These are phyloP conservation scores for Venusia cambrica DNA, from an alignment of 2,888 invertebrate species.

Conservation along the genomic window DNA sequence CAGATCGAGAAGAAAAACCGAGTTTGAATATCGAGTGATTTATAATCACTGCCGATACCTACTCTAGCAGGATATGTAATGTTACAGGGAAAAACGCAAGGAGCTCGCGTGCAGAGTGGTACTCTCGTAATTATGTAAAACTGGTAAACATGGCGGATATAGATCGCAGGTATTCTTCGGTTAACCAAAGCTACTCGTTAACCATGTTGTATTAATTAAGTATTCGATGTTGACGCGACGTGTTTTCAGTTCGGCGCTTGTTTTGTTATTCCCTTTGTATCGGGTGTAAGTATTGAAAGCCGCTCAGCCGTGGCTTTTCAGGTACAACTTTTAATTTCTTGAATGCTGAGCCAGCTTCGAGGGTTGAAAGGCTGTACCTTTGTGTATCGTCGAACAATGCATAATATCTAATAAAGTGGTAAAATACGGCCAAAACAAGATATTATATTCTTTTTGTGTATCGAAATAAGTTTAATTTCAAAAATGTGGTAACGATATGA, in stretches of 20 bases:
- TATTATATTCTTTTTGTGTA: conserved; percentile 30
- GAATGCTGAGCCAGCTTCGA: conserved; percentile 28
- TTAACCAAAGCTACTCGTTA: conserved; percentile 51
- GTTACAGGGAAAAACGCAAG: conserved; percentile 31
- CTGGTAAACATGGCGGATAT: conserved; percentile 30
- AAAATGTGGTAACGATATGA: conserved; percentile 39
- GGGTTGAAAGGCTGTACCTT: conserved; percentile 35
- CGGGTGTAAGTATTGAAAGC: conserved; percentile 17
- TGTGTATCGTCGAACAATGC: conserved; percentile 40
- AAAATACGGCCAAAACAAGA: conserved; percentile 38
- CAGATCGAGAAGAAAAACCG: too few species aligned
- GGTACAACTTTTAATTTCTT: conserved; percentile 33
- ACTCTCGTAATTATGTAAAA: conserved; percentile 24
- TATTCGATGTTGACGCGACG: conserved; percentile 35
- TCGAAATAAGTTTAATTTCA: conserved; percentile 33
- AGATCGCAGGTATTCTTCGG: conserved; percentile 37
- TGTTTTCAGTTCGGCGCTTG: conserved; percentile 36
- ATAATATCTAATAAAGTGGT: conserved; percentile 41
- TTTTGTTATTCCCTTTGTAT: conserved; percentile 19
- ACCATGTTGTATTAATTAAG: conserved; percentile 51
- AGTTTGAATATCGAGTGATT: conserved; percentile 35
- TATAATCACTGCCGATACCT: conserved; percentile 12
- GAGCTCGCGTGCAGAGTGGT: conserved; percentile 36
- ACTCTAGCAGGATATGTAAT: conserved; percentile 35
- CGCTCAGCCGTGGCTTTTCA: conserved; percentile 20